phyloP scores from a whole-genome alignment of 2,797 vertebrate genomes.

The Gadopsis bispinosus region DNA sequence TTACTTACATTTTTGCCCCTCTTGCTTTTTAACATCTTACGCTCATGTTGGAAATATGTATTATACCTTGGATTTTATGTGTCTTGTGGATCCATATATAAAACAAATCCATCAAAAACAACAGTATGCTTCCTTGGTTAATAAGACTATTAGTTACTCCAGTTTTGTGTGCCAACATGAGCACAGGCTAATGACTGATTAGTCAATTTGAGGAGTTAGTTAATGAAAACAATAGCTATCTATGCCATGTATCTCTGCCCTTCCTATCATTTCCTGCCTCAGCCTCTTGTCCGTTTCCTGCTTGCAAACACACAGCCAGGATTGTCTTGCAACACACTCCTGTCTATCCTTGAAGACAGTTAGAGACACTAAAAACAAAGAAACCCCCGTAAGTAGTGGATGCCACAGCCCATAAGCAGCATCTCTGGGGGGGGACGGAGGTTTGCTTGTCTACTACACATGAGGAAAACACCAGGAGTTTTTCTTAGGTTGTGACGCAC shows the following conservation, averaged over 20 bases:
- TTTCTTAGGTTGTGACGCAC: background rate
- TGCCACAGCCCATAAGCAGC: slow-evolving; percentile 49
- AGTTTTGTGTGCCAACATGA: background rate
- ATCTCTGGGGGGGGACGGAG: slow-evolving; percentile 18
- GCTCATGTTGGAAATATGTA: background rate
- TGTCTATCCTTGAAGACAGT: slow-evolving; percentile 33
- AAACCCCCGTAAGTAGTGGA: slow-evolving; percentile 48
- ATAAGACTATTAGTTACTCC: background rate
- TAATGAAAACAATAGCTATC: slow-evolving; percentile 1
- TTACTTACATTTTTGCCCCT: background rate
- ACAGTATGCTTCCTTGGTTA: background rate
- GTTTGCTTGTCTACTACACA: slow-evolving; percentile 11
- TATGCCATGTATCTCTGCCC: background rate
- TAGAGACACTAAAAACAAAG: slow-evolving; percentile 43
- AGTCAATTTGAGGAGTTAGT: background rate
- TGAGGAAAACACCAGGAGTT: slow-evolving; percentile 21
- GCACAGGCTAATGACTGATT: background rate
- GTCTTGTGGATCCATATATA: background rate
- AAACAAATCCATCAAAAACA: background rate
- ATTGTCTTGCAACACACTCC: background rate
- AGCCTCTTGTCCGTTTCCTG: slow-evolving; percentile 14
- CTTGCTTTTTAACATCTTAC: background rate
- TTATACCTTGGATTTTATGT: background rate
- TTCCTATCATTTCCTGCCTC: slow-evolving; percentile 35
- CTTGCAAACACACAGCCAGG: background rate